A percentile compares a stretch with the other conserved stretches of the same genome.
phyloP scores from a whole-genome alignment of 2,113 vertebrate genomes.

The Axis porcinus region DNA sequence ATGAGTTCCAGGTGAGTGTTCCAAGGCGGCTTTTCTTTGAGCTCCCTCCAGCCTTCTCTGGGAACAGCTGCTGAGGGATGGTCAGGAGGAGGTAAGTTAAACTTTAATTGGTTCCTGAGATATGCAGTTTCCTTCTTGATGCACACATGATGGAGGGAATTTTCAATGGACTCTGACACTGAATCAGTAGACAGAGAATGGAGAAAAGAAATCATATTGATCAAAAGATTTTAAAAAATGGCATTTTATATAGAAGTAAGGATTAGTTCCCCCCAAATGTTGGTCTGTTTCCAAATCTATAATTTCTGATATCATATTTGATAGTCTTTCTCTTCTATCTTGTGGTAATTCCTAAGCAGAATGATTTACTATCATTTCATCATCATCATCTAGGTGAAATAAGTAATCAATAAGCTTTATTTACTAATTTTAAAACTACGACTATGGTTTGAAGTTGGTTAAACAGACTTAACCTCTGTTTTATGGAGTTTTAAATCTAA shows the following conservation, averaged over 20 bases:
- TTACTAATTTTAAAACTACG: not conserved
- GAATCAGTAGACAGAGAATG: not conserved
- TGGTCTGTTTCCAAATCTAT: not conserved
- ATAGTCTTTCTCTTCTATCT: constrained; percentile 1
- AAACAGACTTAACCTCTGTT: not conserved
- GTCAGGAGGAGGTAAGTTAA: constrained; percentile 60
- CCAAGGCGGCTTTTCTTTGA: constrained; percentile 61
- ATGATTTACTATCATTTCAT: not conserved
- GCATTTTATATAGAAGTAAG: not conserved
- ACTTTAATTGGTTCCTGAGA: constrained; percentile 69
- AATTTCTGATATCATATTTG: constrained; percentile 35
- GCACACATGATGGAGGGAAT: constrained; percentile 51
- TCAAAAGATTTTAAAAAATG: constrained; percentile 24
- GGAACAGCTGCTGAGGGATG: constrained; percentile 63
- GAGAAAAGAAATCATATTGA: not conserved
- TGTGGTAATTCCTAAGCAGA: not conserved
- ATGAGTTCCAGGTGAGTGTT: constrained; percentile 63
- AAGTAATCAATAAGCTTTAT: not conserved
- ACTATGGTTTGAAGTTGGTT: not conserved
- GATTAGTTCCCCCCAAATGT: not conserved
- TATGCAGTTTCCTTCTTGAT: constrained; percentile 47
- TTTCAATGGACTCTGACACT: constrained; percentile 48
- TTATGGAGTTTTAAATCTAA: not conserved
- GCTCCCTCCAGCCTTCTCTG: constrained; percentile 50
- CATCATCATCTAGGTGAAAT: not conserved